These are phyloP conservation scores for Callipepla californica DNA, from an alignment of 2,113 vertebrate genomes.

Conservation along the genomic window DNA sequence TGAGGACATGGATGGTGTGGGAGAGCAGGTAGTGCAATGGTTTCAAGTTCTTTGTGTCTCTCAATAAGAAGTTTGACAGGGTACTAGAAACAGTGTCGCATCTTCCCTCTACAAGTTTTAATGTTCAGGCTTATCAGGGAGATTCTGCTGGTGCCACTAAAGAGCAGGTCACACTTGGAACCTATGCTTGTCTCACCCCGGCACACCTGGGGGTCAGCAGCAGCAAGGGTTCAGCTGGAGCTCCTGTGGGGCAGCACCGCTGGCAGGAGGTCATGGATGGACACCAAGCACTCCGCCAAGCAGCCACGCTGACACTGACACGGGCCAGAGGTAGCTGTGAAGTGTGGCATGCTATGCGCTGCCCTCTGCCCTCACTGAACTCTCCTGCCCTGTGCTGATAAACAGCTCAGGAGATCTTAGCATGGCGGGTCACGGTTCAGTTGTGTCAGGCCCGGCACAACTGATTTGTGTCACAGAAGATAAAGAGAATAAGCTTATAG, in stretches of 20 bases:
- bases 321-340: not conserved
- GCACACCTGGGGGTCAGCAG: not conserved
- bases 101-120: not conserved
- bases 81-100: not conserved
- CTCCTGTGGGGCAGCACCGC: not conserved
- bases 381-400: not conserved
- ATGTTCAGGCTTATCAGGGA: fast-evolving
- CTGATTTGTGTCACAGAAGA: not conserved
- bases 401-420: not conserved
- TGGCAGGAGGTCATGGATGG: not conserved
- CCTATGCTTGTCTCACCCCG: not conserved
- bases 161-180: not conserved
- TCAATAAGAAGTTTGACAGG: not conserved
- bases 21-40: not conserved
- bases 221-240: not conserved
- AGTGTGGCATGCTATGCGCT: not conserved
- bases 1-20: not conserved
- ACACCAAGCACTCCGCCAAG: not conserved
- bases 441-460: not conserved
- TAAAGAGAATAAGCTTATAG: slow-evolving; percentile 17
- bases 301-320: not conserved
- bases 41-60: not conserved
- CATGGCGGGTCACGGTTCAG: slow-evolving; percentile 11
- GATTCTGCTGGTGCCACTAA: not conserved
- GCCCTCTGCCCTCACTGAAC: slow-evolving; percentile 50